Evolutionary conservation across 2,113 vertebrate genomes (phyloP).

Genomic region (Periophthalmus modestus): DNA sequence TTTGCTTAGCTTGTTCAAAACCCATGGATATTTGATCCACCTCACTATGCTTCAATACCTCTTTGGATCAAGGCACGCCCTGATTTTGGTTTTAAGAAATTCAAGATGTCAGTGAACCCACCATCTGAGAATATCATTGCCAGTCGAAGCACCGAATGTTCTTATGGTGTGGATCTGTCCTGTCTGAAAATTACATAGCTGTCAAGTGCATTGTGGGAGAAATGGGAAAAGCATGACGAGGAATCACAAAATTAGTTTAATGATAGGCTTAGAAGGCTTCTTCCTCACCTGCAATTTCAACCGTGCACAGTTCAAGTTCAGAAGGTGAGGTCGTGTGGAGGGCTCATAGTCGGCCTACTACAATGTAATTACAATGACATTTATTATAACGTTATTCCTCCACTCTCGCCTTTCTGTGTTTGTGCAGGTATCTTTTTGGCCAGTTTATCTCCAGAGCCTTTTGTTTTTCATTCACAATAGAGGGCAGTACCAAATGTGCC

Average conservation of each 20-base stretch:
- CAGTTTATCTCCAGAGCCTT: too few species aligned
- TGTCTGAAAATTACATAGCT: conserved; percentile 17
- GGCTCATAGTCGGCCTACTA: neutral
- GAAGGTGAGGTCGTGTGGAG: neutral
- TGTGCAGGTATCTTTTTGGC: too few species aligned
- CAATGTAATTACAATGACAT: neutral
- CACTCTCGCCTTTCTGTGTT: too few species aligned
- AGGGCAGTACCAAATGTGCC: neutral
- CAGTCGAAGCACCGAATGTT: neutral
- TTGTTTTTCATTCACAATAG: neutral
- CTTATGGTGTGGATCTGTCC: conserved; percentile 5
- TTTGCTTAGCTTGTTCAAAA: neutral
- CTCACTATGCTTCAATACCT: neutral
- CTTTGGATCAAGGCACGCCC: neutral
- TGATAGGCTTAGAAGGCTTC: neutral
- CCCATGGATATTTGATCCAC: conserved; percentile 16
- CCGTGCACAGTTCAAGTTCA: neutral
- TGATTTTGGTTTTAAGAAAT: neutral
- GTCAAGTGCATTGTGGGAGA: conserved; percentile 12
- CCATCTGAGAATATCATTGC: conserved; percentile 1
- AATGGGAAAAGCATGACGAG: neutral
- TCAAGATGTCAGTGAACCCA: neutral
- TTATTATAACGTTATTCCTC: neutral
- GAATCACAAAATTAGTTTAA: conserved; percentile 1
- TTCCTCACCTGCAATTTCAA: conserved; percentile 5